These are phyloP conservation scores for Chaenodraco wilsoni DNA, from an alignment of 2,797 vertebrate genomes.

Conservation along the genomic window DNA sequence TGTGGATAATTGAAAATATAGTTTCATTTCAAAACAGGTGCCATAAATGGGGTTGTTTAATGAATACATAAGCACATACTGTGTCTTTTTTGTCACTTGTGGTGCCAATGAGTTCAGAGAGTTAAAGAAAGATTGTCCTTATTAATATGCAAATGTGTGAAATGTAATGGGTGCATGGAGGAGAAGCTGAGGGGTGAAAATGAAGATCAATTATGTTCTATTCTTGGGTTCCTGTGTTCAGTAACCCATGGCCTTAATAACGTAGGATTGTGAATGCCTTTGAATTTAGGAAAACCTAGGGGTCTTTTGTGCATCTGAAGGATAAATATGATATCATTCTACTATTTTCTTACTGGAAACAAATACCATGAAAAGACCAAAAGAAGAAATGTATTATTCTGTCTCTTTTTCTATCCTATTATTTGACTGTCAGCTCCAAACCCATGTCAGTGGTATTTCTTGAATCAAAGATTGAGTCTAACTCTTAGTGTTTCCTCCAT, in stretches of 20 bases:
- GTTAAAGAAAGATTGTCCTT: constrained; percentile 2
- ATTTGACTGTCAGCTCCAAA: background rate
- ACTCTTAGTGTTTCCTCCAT: background rate
- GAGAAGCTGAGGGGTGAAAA: constrained; percentile 12
- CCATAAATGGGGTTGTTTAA: background rate
- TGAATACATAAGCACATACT: background rate
- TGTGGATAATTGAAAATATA: background rate
- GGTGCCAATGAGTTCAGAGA: constrained; percentile 15
- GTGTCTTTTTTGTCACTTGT: background rate
- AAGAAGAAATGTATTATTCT: no score
- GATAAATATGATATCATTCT: background rate
- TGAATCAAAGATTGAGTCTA: no score
- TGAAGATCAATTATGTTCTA: constrained; percentile 5
- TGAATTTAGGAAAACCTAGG: no score
- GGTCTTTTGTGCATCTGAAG: background rate
- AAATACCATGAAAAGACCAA: background rate
- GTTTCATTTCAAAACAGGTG: background rate
- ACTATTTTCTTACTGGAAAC: background rate
- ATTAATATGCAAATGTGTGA: constrained; percentile 31
- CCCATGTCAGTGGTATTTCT: background rate
- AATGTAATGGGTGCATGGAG: constrained; percentile 5
- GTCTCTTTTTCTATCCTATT: background rate
- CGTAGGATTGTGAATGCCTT: background rate
- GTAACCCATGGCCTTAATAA: background rate
- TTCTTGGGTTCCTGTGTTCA: background rate